Evolutionary conservation across 23 tunicate genomes (phyloP).

Genomic region (Halocynthia roretzi): DNA sequence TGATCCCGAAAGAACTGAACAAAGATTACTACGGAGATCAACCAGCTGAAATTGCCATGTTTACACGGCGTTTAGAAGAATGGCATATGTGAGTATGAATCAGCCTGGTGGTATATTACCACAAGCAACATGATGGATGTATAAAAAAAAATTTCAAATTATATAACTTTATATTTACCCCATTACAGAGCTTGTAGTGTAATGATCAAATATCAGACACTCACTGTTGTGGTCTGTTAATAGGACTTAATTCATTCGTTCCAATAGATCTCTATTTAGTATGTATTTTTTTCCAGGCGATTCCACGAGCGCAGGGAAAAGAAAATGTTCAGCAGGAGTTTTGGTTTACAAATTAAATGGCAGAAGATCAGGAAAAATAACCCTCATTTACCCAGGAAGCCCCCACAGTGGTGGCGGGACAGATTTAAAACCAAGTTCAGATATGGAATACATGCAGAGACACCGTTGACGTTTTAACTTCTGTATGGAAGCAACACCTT

Average conservation of each 20-base stretch:
- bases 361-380: slow-evolving; percentile 35
- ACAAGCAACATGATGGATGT: background rate
- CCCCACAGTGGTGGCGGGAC: slow-evolving; percentile 62
- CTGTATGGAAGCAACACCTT: background rate
- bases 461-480: slow-evolving; percentile 6
- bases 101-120: background rate
- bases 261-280: background rate
- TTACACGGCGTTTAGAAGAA: slow-evolving; percentile 36
- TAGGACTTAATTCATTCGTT: too few species aligned
- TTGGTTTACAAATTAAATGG: slow-evolving; percentile 28
- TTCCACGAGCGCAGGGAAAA: slow-evolving; percentile 53
- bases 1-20: slow-evolving; percentile 58
- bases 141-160: background rate
- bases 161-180: too few species aligned
- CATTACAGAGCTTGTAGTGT: background rate
- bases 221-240: too few species aligned
- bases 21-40: slow-evolving; percentile 38
- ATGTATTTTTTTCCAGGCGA: slow-evolving; percentile 34
- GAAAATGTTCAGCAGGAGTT: slow-evolving; percentile 13
- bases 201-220: background rate
- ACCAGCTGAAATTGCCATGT: slow-evolving; percentile 79
- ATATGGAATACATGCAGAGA: slow-evolving; percentile 72
- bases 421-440: slow-evolving; percentile 47
- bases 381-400: slow-evolving; percentile 52
- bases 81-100: slow-evolving; percentile 62